Evolutionary conservation across 2,797 vertebrate genomes (phyloP), one percentile per base, ranked within the genome.

Genomic region (Pseudochirops corinnae): DNA sequence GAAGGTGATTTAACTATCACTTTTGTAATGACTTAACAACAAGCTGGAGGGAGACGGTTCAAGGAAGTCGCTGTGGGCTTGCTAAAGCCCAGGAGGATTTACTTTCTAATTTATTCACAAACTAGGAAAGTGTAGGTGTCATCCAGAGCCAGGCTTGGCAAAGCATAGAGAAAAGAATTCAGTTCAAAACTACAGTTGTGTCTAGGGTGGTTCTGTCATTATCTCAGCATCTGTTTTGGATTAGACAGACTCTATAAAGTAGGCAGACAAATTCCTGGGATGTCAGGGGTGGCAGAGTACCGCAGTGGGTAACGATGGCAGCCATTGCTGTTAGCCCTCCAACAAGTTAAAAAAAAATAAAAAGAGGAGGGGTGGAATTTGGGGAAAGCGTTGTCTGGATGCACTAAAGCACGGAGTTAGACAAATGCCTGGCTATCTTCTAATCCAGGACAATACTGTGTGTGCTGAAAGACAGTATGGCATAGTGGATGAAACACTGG

Each of bases 61-160:
- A 55, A 95, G 90, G 91, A 98, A 98, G 97, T 90, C 28, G 74
- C 90, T 96, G 93, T 94, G 31, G 92, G 28, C 92, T 97, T 96
- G 96, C 24, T 92, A 56, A 3, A 97, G 95, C 94, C 74, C 94
- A 95, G 56, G 26, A 4, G 67, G 67, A 94, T 87, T 96, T 96
- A 60, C 87, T 95, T 98, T 98, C 93, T 97, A 97, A 97, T 98
- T 96, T 97, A 97, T 96, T 96, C 94, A 97, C 93, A 95, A 95
- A 55, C 87, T 94, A 97, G 93, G 94, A 33, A 60, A 92, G 62
- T 28, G 96, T 94, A 67, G 92, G 39, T 96, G 82, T 94, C 97
- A 57, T 92, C 21, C 95, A 97, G 97, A 94, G 94, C 56, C 1
- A 0, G 92, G 91, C 95, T 97, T 97, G 94, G 56, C 90, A 92